Conservation (phyloP, 2,888 invertebrate genomes). For the Willowsia nigromaculata region DNA sequence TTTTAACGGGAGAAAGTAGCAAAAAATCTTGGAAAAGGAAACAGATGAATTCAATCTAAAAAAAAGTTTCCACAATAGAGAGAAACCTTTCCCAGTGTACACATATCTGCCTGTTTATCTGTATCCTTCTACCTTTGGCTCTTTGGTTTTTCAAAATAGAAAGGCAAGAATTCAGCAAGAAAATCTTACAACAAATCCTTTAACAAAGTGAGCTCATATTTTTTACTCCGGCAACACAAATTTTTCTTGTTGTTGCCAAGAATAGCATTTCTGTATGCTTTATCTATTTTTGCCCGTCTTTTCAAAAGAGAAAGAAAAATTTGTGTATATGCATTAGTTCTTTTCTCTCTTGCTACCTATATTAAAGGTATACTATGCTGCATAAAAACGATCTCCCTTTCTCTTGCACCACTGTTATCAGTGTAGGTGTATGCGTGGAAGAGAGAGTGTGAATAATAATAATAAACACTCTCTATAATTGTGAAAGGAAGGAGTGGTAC, state of each 20-base stretch:
- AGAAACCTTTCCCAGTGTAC: not conserved
- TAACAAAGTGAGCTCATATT: conserved; percentile 68
- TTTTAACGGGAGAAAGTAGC: not conserved
- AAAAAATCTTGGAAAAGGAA: too few species aligned
- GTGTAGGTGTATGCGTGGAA: conserved; percentile 9
- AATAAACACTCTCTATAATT: conserved; percentile 61
- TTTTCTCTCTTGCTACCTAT: not conserved
- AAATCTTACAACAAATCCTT: conserved; percentile 67
- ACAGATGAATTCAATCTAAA: not conserved
- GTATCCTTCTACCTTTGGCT: not conserved
- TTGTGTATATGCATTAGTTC: not conserved
- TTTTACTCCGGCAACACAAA: conserved; percentile 14
- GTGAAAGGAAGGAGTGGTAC: not conserved
- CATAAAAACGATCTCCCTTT: not conserved
- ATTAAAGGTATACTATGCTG: not conserved
- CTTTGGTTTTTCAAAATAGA: not conserved
- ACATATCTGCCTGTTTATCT: not conserved
- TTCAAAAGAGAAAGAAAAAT: not conserved
- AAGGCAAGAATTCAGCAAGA: conserved; percentile 42
- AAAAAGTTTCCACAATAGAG: not conserved
- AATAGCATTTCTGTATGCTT: not conserved
- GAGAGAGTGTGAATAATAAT: not conserved
- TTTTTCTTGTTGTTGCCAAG: conserved; percentile 45
- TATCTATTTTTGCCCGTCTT: not conserved
- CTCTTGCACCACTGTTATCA: not conserved